Base-by-base conservation (phyloP, 1,140 invertebrate genomes). In the Euschistus heros region DNA sequence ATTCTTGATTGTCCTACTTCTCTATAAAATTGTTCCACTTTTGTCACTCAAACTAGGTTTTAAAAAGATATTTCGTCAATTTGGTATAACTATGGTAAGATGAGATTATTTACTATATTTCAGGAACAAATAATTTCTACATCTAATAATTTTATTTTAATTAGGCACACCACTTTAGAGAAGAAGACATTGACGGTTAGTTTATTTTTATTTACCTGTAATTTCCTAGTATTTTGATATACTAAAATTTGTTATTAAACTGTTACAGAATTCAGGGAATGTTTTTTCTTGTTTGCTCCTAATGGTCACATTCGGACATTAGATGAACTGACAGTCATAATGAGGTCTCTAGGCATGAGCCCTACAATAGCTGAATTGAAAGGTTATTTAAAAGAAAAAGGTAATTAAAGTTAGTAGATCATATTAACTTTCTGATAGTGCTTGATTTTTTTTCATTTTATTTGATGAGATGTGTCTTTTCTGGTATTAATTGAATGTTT, bases 311-410 rank as follows among this genome's bases (percentile, higher is more conserved):
- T 97, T 61, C 84, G 83, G 55, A 88, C 87, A 13, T 74, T 95
- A 59, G 92, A 96, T 75, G 92, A 96, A 76, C 77, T 97, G 65
- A 93, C 89, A 0, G 84, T 94, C 4, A 93, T 96, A 24, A 97
- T 97, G 93, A 78, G 93, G 62, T 96, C 93, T 0, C 76, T 97
- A 2, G 92, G 92, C 6, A 85, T 94, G 76, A 94, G 91, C 69
- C 94, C 94, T 0, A 97, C 94, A 2, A 91, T 92, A 69, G 84
- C 87, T 62, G 94, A 97, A 78, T 76, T 97, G 33, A 85, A 88
- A 69, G 86, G 84, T 57, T 94, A 94, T 75, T 78, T 92, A 10
- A 89, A 89, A 73, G 85, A 88, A 22, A 92, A 90, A 83, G 81
- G 86, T 86, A 71, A 67, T 63, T 57, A 10, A 50, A 26, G 60